Evolutionary conservation across 2,797 vertebrate genomes (phyloP).

Genomic region (Astyanax mexicanus): DNA sequence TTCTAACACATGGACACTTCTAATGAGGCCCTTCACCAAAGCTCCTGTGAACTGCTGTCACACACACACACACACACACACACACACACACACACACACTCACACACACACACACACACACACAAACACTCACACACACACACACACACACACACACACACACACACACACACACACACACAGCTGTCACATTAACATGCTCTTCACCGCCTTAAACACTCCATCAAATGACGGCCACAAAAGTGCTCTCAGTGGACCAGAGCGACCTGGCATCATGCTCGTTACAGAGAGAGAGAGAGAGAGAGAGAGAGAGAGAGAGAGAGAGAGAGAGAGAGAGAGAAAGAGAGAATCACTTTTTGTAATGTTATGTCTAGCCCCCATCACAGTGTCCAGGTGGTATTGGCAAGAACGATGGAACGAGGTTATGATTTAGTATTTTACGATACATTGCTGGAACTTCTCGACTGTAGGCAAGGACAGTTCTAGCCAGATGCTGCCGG

Average conservation of each 20-base stretch:
- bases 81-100: constrained; percentile 27
- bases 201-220: constrained; percentile 32
- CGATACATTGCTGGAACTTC: too few relatives aligned
- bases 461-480: too few relatives aligned
- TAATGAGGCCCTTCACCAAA: constrained; percentile 36
- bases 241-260: constrained; percentile 39
- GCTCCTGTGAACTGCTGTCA: constrained; percentile 2
- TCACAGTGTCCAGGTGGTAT: background rate
- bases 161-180: constrained; percentile 18
- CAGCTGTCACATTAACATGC: constrained; percentile 31
- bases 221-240: constrained; percentile 47
- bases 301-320: background rate
- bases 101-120: constrained; percentile 22
- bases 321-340: background rate
- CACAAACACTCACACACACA: constrained; percentile 13
- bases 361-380: background rate
- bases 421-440: too few relatives aligned
- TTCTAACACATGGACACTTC: constrained; percentile 22
- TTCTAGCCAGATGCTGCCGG: too few relatives aligned
- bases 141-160: constrained; percentile 6
- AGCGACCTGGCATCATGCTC: background rate
- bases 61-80: constrained; percentile 11
- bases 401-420: too few relatives aligned
- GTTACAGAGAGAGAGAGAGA: background rate
- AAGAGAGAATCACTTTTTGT: background rate